A percentile compares a stretch with the other conserved stretches of the same genome.
Evolutionary conservation across 2,797 vertebrate genomes (phyloP).

Genomic region (Kryptopterus vitreolus): DNA sequence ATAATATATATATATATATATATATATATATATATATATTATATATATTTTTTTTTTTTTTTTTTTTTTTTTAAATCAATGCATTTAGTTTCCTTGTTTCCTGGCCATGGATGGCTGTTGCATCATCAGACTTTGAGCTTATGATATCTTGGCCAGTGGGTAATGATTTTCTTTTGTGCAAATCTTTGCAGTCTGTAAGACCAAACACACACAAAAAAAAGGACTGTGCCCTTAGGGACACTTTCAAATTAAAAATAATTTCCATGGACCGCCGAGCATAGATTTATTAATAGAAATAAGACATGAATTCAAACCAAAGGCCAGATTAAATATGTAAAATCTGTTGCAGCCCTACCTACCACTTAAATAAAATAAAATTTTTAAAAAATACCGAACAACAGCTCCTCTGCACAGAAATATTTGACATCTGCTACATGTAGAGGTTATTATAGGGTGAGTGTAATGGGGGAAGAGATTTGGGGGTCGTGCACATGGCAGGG

Average conservation of each 20-base stretch:
- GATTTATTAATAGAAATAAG: neutral
- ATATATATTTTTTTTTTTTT: too few species aligned
- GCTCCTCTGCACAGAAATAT: conserved; percentile 15
- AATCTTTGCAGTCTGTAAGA: neutral
- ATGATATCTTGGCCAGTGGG: neutral
- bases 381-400: neutral
- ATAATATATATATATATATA: too few species aligned
- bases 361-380: neutral
- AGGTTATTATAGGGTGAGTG: conserved; percentile 13
- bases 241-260: neutral
- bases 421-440: neutral
- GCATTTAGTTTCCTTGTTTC: neutral
- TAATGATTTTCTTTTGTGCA: neutral
- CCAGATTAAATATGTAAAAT: neutral
- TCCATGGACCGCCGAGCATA: neutral
- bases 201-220: neutral
- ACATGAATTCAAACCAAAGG: neutral
- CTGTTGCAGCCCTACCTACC: neutral
- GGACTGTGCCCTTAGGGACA: neutral
- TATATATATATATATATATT: too few species aligned
- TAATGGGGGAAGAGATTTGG: conserved; percentile 10
- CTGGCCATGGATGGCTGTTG: too few species aligned
- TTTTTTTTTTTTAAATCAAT: too few species aligned
- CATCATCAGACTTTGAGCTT: too few species aligned
- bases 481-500: conserved; percentile 41